These are phyloP conservation scores for Bubo bubo DNA, from an alignment of 2,113 vertebrate species.

Conservation along the genomic window DNA sequence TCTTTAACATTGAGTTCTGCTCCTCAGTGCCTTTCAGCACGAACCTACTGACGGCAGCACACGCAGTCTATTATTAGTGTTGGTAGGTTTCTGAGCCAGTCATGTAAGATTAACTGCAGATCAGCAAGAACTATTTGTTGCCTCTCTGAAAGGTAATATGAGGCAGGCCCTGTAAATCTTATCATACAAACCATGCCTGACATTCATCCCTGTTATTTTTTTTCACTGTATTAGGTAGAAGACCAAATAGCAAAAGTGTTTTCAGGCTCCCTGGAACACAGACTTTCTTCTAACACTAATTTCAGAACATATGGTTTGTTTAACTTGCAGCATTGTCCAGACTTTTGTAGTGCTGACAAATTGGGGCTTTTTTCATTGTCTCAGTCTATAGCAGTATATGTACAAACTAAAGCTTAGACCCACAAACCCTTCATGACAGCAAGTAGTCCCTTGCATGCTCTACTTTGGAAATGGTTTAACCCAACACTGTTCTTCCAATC, in stretches of 20 bases:
- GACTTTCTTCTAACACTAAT: neutral
- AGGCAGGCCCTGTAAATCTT: slow-evolving; percentile 48
- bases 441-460: neutral
- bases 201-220: slow-evolving; percentile 57
- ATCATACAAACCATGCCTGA: slow-evolving; percentile 45
- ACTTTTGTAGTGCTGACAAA: neutral
- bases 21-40: neutral
- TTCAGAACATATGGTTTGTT: neutral
- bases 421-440: neutral
- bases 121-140: slow-evolving; percentile 78
- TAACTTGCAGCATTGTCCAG: neutral
- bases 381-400: neutral
- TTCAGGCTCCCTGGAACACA: neutral
- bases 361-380: neutral
- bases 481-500: neutral
- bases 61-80: slow-evolving; percentile 75
- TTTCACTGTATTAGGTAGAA: slow-evolving; percentile 34
- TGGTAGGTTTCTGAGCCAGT: slow-evolving; percentile 63
- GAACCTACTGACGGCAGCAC: neutral
- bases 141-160: slow-evolving; percentile 74
- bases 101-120: slow-evolving; percentile 74
- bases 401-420: neutral
- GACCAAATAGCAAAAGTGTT: neutral
- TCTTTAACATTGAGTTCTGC: neutral
- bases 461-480: neutral